These are phyloP conservation scores for Micromussa lordhowensis DNA, from an alignment of 92 coral and sea anemone genomes.

Conservation along the genomic window DNA sequence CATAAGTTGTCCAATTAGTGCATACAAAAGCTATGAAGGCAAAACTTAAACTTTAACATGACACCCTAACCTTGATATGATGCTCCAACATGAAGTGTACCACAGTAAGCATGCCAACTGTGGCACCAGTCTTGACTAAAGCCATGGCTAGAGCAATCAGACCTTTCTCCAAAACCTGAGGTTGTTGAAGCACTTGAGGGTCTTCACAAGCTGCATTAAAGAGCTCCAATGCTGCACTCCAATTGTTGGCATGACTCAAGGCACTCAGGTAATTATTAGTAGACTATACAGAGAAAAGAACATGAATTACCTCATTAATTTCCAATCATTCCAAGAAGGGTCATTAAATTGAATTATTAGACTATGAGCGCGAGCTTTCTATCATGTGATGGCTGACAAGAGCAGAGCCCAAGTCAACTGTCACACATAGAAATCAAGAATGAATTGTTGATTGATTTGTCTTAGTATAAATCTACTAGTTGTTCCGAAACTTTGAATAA, in stretches of 20 bases:
- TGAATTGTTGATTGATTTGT: too few relatives aligned
- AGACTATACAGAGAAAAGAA: constrained; percentile 30
- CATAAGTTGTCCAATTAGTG: too few relatives aligned
- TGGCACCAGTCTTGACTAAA: constrained; percentile 32
- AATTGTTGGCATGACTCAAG: constrained; percentile 49
- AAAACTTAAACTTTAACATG: background rate
- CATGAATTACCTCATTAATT: background rate
- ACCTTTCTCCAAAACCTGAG: constrained; percentile 43
- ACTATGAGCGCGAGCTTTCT: too few relatives aligned
- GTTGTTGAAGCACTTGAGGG: constrained; percentile 37
- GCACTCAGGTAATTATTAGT: constrained; percentile 44
- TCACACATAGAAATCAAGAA: too few relatives aligned
- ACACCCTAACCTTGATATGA: constrained; percentile 33
- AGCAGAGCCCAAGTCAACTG: too few relatives aligned
- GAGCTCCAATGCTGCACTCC: constrained; percentile 56
- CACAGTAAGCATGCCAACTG: constrained; percentile 46
- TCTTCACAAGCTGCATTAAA: constrained; percentile 40
- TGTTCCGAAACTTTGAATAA: too few relatives aligned
- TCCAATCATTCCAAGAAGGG: background rate
- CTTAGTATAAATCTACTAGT: too few relatives aligned
- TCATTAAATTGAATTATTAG: too few relatives aligned
- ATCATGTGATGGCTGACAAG: too few relatives aligned
- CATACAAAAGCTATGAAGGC: too few relatives aligned
- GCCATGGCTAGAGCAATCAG: constrained; percentile 57
- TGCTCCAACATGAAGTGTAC: constrained; percentile 64